Conservation (phyloP, 2,113 vertebrate genomes). For the Podarcis muralis region DNA sequence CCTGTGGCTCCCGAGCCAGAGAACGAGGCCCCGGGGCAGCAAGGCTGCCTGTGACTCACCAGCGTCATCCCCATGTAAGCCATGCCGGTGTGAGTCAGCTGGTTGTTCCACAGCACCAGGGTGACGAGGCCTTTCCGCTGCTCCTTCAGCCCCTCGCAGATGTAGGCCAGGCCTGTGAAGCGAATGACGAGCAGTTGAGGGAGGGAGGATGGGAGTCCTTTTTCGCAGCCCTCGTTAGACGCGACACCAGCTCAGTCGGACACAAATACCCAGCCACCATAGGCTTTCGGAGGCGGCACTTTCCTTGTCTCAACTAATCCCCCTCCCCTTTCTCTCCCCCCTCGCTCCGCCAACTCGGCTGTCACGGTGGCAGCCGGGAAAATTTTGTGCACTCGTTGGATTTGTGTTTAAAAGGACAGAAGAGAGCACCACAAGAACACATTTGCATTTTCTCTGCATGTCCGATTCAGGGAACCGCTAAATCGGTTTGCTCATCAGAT, state of each 20-base stretch:
- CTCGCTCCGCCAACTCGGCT: neutral
- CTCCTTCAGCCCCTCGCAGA: constrained; percentile 94
- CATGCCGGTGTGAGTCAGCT: constrained; percentile 95
- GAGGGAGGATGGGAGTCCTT: neutral
- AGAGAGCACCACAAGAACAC: neutral
- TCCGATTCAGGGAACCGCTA: neutral
- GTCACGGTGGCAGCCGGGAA: neutral
- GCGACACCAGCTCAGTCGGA: neutral
- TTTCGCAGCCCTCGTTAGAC: no score
- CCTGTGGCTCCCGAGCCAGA: no score
- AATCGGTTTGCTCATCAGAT: neutral
- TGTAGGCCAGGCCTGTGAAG: constrained; percentile 86
- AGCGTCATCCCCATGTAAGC: constrained; percentile 89
- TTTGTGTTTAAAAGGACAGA: neutral
- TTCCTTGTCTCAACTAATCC: neutral
- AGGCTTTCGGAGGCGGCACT: neutral
- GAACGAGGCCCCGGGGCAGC: no score
- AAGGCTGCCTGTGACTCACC: constrained; percentile 73
- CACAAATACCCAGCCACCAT: neutral
- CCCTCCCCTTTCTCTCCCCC: no score
- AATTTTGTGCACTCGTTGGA: no score
- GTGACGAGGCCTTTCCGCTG: constrained; percentile 91
- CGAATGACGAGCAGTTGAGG: neutral
- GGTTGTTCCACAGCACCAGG: constrained; percentile 96
- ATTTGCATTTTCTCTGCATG: neutral